A percentile compares a stretch with the other conserved stretches of the same genome.
Conservation (phyloP, 2,113 vertebrate species). For the Colius striatus region DNA sequence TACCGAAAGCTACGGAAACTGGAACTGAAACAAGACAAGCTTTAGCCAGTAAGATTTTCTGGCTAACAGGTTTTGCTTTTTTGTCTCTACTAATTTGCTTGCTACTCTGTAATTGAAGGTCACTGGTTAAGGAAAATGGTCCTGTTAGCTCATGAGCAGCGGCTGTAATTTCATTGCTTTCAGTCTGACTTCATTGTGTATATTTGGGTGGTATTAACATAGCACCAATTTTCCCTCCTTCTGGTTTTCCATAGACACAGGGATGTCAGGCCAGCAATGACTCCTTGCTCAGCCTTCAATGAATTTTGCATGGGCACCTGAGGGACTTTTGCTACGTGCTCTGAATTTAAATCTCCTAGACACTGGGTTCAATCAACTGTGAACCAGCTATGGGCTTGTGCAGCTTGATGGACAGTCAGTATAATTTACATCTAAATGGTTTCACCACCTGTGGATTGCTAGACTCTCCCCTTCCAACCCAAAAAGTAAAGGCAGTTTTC, state of each 20-base stretch:
- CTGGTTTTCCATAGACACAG: slow-evolving; percentile 13
- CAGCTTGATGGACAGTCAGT: background rate
- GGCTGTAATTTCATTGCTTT: slow-evolving; percentile 51
- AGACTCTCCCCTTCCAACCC: background rate
- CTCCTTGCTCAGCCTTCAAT: background rate
- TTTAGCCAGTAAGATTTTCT: slow-evolving; percentile 50
- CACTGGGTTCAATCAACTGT: background rate
- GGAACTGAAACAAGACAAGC: slow-evolving; percentile 59
- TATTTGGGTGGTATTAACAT: slow-evolving; percentile 56
- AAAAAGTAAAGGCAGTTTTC: background rate
- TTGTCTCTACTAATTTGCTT: slow-evolving; percentile 61
- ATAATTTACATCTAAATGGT: background rate
- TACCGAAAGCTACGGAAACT: slow-evolving; percentile 42
- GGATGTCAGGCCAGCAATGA: background rate
- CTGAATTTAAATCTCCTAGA: background rate
- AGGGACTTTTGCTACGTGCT: background rate
- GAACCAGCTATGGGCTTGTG: background rate
- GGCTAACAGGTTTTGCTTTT: slow-evolving; percentile 61
- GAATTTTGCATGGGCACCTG: slow-evolving; percentile 8
- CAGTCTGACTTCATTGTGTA: slow-evolving; percentile 55
- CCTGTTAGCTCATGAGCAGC: slow-evolving; percentile 47
- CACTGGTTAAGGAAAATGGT: slow-evolving; percentile 58
- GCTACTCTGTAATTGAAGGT: slow-evolving; percentile 64
- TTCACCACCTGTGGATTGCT: background rate
- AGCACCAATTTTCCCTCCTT: slow-evolving; percentile 38